Evolutionary conservation across 2,113 vertebrate genomes (phyloP).

Genomic region (Dromiciops gliroides): DNA sequence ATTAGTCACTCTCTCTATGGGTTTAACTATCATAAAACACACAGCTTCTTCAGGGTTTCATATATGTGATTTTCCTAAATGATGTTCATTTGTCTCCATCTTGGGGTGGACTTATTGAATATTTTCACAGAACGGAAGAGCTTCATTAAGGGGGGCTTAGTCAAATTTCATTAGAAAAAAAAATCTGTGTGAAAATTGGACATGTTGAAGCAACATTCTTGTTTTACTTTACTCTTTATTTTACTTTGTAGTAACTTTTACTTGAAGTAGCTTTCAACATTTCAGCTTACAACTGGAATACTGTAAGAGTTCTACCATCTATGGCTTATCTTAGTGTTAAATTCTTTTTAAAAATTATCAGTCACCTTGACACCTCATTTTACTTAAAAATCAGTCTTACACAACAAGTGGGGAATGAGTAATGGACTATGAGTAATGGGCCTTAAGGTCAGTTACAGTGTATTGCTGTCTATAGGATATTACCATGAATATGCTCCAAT

Average conservation of each 20-base stretch:
- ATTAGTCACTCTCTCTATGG: not conserved
- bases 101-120: not conserved
- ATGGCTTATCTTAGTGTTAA: not conserved
- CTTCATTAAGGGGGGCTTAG: not conserved
- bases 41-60: not conserved
- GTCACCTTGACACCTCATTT: not conserved
- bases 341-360: not conserved
- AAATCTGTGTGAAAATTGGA: not conserved
- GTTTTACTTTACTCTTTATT: not conserved
- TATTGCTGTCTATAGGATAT: conserved; percentile 50
- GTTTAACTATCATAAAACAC: not conserved
- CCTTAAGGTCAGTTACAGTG: conserved; percentile 34
- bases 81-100: conserved; percentile 14
- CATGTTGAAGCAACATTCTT: not conserved
- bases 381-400: conserved; percentile 9
- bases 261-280: not conserved
- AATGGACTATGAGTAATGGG: not conserved
- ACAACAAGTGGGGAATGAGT: not conserved
- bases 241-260: not conserved
- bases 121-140: not conserved
- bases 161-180: not conserved
- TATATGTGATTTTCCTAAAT: not conserved
- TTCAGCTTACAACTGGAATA: not conserved
- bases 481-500: conserved; percentile 25
- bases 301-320: not conserved